Conservation (phyloP, 2,888 invertebrate species). For the Ennomos erosarius region DNA sequence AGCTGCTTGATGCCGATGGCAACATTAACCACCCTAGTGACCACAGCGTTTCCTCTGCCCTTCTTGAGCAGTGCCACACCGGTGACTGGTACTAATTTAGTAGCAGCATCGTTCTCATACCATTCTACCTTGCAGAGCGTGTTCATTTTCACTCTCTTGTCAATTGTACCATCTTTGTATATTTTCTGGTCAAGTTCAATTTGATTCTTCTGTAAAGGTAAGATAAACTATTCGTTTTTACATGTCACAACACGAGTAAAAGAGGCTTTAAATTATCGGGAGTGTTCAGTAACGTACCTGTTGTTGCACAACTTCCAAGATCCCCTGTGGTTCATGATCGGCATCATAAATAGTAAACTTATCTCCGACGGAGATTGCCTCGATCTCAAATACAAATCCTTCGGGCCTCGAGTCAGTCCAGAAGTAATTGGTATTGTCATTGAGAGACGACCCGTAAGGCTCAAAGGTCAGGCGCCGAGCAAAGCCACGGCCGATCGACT, state of each 20-base stretch:
- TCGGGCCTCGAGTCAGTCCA: constrained; percentile 91
- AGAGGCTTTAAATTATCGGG: neutral
- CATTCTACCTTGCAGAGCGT: constrained; percentile 88
- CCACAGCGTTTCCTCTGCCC: constrained; percentile 78
- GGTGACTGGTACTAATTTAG: constrained; percentile 84
- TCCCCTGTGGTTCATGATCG: constrained; percentile 88
- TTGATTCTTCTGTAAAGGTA: constrained; percentile 74
- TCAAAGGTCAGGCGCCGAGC: constrained; percentile 90
- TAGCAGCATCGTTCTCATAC: constrained; percentile 87
- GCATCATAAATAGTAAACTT: constrained; percentile 90
- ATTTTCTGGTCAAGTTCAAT: constrained; percentile 77
- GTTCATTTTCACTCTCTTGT: constrained; percentile 86
- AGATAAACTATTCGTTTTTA: neutral
- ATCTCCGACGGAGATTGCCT: constrained; percentile 88
- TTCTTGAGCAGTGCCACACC: constrained; percentile 85
- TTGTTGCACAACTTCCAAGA: constrained; percentile 87
- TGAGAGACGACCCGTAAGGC: constrained; percentile 85
- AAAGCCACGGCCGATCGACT: constrained; percentile 90
- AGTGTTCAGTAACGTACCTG: constrained; percentile 78
- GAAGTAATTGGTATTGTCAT: constrained; percentile 90
- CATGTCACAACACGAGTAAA: neutral
- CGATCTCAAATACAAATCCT: constrained; percentile 90
- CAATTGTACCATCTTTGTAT: constrained; percentile 76
- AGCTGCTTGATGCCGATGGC: constrained; percentile 83
- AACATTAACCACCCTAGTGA: constrained; percentile 85